Base-by-base conservation (phyloP, 2,888 invertebrate genomes). In the Nomada lathburiana region DNA sequence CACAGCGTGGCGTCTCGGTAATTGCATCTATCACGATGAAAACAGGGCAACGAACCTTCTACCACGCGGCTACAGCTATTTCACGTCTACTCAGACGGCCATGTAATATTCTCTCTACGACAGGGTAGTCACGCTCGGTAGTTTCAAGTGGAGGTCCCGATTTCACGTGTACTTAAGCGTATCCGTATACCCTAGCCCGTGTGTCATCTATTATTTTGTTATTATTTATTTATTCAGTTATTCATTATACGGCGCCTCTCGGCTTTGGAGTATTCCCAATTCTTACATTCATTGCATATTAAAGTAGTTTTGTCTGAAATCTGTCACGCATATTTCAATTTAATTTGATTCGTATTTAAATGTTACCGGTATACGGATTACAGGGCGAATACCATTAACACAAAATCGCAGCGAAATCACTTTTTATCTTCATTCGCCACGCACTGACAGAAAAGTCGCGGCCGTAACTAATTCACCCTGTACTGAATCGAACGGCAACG, bases 21-120 rank as follows among this genome's bases (percentile, higher is more conserved):
- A 84, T 87, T 84, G 77, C 68, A 84, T 83, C 76, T 71, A 78
- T 76, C 72, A 29, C 62, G 79, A 76, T 75, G 76, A 62, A 76
- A 85, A 79, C 76, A 72, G 80, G 87, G 86, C 87, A 88, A 87
- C 68, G 87, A 87, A 87, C 87, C 78, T 87, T 64, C 77, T 80
- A 68, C 71, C 81, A 75, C 63, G 62, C 50, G 65, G 72, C 78
- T 72, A 75, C 78, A 47, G 73, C 60, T 77, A 68, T 72, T 83
- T 72, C 64, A 26, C 68, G 63, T 65, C 73, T 55, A 80, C 82
- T 80, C 70, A 55, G 69, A 70, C 80, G 50, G 60, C 44, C 20
- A 68, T 59, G 75, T 69, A 73, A 71, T 75, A 72, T 71, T 44
- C 26, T 36, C 62, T 71, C 63, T 59, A 50, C 78, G 53, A 55